A percentile compares a stretch with the other conserved stretches of the same genome.
Evolutionary conservation across 2,888 invertebrate species (phyloP).

Genomic region (Ochropleura leucogaster): DNA sequence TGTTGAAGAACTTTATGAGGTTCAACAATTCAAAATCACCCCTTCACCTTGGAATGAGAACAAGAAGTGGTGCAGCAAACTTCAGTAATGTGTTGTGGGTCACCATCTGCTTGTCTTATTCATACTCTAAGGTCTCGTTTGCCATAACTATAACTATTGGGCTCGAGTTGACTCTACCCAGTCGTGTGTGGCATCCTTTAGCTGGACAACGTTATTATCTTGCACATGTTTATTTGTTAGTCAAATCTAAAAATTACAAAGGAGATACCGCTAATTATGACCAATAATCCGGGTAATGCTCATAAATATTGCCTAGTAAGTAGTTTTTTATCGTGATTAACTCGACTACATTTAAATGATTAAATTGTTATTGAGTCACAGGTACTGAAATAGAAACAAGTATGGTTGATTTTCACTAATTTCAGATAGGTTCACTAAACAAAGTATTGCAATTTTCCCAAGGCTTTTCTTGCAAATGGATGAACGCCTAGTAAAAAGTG

Average conservation of each 20-base stretch:
- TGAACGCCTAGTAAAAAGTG: not conserved
- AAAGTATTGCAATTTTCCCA: not conserved
- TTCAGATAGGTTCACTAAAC: not conserved
- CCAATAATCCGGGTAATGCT: constrained; percentile 26
- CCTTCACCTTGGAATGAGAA: too few relatives aligned
- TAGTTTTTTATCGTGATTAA: constrained; percentile 30
- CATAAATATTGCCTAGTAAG: constrained; percentile 39
- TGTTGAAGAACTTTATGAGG: not conserved
- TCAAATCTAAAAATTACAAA: constrained; percentile 57
- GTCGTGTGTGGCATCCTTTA: constrained; percentile 78
- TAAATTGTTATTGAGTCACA: constrained; percentile 21
- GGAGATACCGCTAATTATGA: constrained; percentile 56
- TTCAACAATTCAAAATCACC: not conserved
- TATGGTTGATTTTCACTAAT: constrained; percentile 4
- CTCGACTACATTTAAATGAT: constrained; percentile 16
- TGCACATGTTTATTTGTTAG: constrained; percentile 57
- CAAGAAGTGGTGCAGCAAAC: not conserved
- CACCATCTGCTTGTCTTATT: constrained; percentile 27
- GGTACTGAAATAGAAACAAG: not conserved
- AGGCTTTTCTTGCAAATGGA: not conserved
- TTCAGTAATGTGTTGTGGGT: not conserved
- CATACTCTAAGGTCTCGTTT: constrained; percentile 37
- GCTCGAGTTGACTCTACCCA: constrained; percentile 57
- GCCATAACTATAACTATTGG: constrained; percentile 62
- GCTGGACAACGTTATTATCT: constrained; percentile 66